A percentile compares a stretch with the other conserved stretches of the same genome.
These are phyloP conservation scores for Sycophila sp. DNA, from an alignment of 1,140 invertebrate genomes.

Conservation along the genomic window DNA sequence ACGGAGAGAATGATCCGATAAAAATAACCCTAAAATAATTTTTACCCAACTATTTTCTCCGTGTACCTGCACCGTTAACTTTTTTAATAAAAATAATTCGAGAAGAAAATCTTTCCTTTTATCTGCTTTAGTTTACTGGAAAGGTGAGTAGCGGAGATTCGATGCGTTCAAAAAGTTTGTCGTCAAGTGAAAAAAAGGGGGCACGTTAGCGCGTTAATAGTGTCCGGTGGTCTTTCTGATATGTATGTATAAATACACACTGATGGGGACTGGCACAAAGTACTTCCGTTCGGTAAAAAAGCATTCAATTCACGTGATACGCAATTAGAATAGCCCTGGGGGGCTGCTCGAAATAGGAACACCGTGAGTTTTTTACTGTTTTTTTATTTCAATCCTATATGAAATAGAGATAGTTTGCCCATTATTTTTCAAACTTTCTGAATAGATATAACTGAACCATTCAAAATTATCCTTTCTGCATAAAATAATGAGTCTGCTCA, in stretches of 20 bases:
- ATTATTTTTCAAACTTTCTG: too few species aligned
- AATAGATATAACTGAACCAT: too few species aligned
- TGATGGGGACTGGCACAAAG: neutral
- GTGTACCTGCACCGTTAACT: neutral
- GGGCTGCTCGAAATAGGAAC: too few species aligned
- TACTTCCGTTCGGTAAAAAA: neutral
- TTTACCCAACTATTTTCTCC: too few species aligned
- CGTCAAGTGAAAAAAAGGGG: neutral
- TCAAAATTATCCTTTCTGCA: too few species aligned
- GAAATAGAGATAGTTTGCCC: too few species aligned
- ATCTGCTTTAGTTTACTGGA: neutral
- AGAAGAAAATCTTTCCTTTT: neutral
- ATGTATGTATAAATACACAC: neutral
- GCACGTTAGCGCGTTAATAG: neutral
- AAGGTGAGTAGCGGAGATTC: neutral
- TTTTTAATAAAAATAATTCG: slow-evolving; percentile 23
- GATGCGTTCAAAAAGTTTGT: too few species aligned
- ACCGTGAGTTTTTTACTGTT: too few species aligned
- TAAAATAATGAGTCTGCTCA: too few species aligned
- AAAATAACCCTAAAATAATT: too few species aligned
- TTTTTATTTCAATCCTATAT: too few species aligned
- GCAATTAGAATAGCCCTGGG: slow-evolving; percentile 5
- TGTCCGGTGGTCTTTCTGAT: neutral
- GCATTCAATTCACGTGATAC: neutral
- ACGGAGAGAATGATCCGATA: too few species aligned